Base-by-base conservation (phyloP, 2,888 invertebrate species). In the Phasia obesa region DNA sequence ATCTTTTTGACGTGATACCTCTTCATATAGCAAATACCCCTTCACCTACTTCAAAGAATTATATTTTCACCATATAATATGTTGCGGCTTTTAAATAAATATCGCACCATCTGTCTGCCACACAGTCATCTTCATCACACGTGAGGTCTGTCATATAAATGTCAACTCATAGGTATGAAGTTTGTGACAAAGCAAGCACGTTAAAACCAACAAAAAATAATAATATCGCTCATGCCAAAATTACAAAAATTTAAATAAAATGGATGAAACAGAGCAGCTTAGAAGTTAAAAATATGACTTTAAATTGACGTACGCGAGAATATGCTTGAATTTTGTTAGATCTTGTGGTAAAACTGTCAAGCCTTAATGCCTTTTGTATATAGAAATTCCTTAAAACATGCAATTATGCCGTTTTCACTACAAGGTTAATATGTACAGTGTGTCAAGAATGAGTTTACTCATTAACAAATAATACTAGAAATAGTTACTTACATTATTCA, bases 51-150 rank as follows among this genome's bases (percentile, higher is more conserved):
- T 38, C 13, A 15, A 23, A 7, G 1, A 51, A 23, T 19, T 19
- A 27, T 7, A 21, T 31, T 57, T 57, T 31, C 31, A 59, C 15
- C 65, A 27, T 53, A 23, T n/a, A 65, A 49, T 47, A 75, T 76
- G 35, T 64, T 81, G 57, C 15, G 80, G 74, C 57, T 81, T 69
- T 70, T 57, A 57, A 64, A 75, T 62, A 57, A 80, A 80, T 64
- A 71, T 71, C 71, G 65, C 67, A 81, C 57, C 75, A 55, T 81
- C 62, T 81, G 59, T 49, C 75, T 69, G 55, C 55, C 44, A 44
- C 42, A 55, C 27, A 57, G 44, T 23, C 71, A 71, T 65, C 69
- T 69, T 27, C 53, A 47, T 53, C 60, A 51, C 25, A 25, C 53
- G 31, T 44, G 44, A 59, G 57, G 49, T 71, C 71, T 65, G 65